Base-by-base conservation (phyloP, 2,113 vertebrate genomes). In the Crypturellus undulatus region DNA sequence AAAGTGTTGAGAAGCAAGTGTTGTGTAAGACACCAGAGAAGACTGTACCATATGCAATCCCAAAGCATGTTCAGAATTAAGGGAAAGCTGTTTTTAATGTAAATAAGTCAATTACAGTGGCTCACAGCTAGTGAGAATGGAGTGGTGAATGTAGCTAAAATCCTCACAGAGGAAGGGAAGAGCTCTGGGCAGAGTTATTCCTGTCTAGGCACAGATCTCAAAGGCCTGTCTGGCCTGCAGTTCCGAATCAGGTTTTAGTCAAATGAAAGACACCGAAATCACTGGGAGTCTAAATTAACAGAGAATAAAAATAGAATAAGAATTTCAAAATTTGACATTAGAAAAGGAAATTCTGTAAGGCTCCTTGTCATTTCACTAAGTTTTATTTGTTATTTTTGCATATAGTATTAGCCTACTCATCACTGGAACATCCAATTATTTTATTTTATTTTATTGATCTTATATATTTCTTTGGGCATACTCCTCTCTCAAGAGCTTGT, bases 1-100 rank as follows among this genome's bases (percentile, higher is more conserved):
- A 58, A 78, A 81, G 40, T 72, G 52, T 18, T 88, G 87, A 91
- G 88, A 93, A 92, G 73, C 62, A 91, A 95, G 95, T 94, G 79
- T 76, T 88, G 51, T 1, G 3, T 42, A 87, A 52, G 79, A 83
- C 69, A 79, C 47, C 54, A 69, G 36, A 62, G 79, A 69, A 52
- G 64, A 64, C 47, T 80, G 43, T 88, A 84, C 7, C 3, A 94
- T 86, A 72, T 40, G 52, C 65, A 92, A 26, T 52, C 54, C 43
- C 72, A 38, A 88, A 87, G 69, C 22, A 5, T 86, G 79, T 62
- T 92, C 30, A 75, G 47, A 79, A 79, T 89, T 72, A 84, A 92
- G 68, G 22, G n/a, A 32, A 52, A 60, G 38, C 60, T 22, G 67
- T 63, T 94, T 91, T 85, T 76, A 13, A 40, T 0, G 7, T 36